phyloP scores from a whole-genome alignment of 2,797 vertebrate species.

The Pipistrellus pipistrellus region DNA sequence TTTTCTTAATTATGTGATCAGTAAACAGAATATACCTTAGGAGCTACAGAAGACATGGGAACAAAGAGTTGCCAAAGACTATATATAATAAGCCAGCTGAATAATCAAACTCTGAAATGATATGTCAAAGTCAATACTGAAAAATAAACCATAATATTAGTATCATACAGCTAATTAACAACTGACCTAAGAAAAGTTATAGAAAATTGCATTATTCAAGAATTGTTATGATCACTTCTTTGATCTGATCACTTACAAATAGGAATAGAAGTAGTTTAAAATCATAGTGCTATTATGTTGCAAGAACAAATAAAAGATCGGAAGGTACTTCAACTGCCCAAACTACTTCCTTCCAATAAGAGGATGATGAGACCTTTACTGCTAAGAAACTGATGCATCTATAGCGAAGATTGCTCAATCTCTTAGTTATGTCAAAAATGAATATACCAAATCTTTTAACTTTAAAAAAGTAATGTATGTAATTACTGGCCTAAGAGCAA shows the following conservation, averaged over 20 bases:
- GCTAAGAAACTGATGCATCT: neutral
- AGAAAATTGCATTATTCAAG: slow-evolving; percentile 38
- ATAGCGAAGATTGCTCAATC: slow-evolving; percentile 19
- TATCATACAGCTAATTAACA: slow-evolving; percentile 7
- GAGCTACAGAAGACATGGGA: neutral
- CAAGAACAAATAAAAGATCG: neutral
- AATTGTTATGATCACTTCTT: neutral
- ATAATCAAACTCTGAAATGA: slow-evolving; percentile 32
- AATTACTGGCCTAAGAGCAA: slow-evolving; percentile 41
- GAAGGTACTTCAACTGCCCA: neutral
- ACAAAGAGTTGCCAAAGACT: slow-evolving; percentile 32
- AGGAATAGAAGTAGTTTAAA: slow-evolving; percentile 35
- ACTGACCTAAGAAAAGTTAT: slow-evolving; percentile 14
- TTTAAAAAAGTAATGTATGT: slow-evolving; percentile 40
- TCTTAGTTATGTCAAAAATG: slow-evolving; percentile 33
- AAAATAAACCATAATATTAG: slow-evolving; percentile 23
- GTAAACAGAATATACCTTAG: neutral
- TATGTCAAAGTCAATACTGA: slow-evolving; percentile 57
- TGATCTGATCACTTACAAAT: slow-evolving; percentile 42
- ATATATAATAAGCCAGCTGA: neutral
- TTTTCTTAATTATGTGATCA: slow-evolving; percentile 40
- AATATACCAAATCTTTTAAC: slow-evolving; percentile 26
- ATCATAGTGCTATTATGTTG: neutral
- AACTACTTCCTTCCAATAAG: slow-evolving; percentile 26
- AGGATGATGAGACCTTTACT: neutral